Base-by-base conservation (phyloP, 1,140 invertebrate species). In the Antheraea pernyi region DNA sequence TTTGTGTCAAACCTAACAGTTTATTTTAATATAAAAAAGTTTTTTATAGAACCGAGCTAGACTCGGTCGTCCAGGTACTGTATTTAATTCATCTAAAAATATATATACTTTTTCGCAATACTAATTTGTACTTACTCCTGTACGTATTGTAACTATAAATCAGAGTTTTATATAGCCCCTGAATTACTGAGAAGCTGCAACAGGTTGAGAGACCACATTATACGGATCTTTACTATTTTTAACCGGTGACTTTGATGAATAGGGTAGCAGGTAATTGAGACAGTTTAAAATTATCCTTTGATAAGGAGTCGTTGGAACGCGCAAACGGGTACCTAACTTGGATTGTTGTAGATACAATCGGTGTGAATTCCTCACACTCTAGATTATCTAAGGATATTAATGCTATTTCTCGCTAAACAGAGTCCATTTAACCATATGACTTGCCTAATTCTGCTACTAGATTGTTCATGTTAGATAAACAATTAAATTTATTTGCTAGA, bases 211-310 rank as follows among this genome's bases (percentile, higher is more conserved):
- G 46, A 53, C 11, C 46, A 53, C 4, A 11, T 53, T 53, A 53
- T 53, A 53, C 11, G 46, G 46, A 53, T 16, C 46, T 53, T 53
- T 53, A 53, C 46, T 53, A 53, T 53, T 53, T 53, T 53, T 53
- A 53, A 2, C 46, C 46, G 46, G 46, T 16, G 46, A 53, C 46
- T 53, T 53, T 53, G 46, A 53, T 53, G 46, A 53, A 53, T 53
- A 53, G 46, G 13, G 1, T 53, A 16, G 11, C 10, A 0, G 11
- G 11, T 16, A 53, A 16, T 9, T 53, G 16, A 53, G 46, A 53
- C 46, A 53, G 46, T 53, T 53, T 53, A 53, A 53, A 53, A 53
- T 53, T 53, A 53, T 53, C 10, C 46, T 53, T 53, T 53, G 46
- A 53, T 53, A 53, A 53, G 6, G 16, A 53, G 5, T 13, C 1